Percentiles rank a stretch among this genome's conserved stretches.
Evolutionary conservation across 1,140 invertebrate genomes (phyloP).

Genomic region (Gonioctena quinquepunctata): DNA sequence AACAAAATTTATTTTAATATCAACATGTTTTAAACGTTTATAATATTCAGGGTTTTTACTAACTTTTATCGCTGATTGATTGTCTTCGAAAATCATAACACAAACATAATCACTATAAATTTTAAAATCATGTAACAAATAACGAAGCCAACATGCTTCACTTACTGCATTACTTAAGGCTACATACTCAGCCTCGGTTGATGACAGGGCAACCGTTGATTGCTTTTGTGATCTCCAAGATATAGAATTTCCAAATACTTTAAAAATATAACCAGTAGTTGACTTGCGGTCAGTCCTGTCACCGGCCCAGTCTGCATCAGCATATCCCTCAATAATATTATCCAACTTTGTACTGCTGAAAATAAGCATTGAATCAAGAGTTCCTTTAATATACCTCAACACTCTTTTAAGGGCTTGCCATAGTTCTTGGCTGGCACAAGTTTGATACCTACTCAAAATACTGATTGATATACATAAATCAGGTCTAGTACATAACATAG

Average conservation of each 20-base stretch:
- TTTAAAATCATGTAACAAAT: constrained; percentile 12
- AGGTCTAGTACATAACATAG: no score
- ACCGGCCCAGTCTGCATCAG: constrained; percentile 55
- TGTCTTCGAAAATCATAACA: constrained; percentile 23
- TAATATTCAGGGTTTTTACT: constrained; percentile 42
- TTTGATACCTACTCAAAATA: no score
- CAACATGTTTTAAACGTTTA: constrained; percentile 49
- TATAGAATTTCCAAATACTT: constrained; percentile 30
- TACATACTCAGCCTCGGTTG: constrained; percentile 43
- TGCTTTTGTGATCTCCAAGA: constrained; percentile 36
- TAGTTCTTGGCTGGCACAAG: no score
- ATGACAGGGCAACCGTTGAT: constrained; percentile 30
- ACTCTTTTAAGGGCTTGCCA: no score
- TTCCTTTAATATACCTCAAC: no score
- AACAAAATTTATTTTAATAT: constrained; percentile 44
- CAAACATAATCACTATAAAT: not conserved
- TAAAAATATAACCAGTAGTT: constrained; percentile 51
- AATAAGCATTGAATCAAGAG: no score
- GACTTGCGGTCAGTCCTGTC: constrained; percentile 51
- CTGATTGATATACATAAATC: no score
- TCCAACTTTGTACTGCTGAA: no score
- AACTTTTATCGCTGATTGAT: constrained; percentile 41
- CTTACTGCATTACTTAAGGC: constrained; percentile 24
- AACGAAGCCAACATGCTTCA: constrained; percentile 15
- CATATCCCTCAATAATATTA: constrained; percentile 38